phyloP scores from a whole-genome alignment of 2,888 invertebrate species.

The Eumacrocentrus americanus region DNA sequence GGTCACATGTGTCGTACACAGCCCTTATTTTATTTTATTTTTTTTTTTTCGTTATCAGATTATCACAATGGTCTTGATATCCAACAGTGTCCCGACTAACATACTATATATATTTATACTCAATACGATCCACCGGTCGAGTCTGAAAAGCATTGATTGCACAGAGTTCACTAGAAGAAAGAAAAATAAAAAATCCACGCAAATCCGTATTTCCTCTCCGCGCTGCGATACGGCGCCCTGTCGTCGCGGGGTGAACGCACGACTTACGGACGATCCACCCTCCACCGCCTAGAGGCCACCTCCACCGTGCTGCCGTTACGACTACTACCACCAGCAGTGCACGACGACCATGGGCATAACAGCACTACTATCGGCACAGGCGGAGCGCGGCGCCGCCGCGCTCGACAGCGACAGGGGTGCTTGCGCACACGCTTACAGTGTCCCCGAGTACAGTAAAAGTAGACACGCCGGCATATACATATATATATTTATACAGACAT shows the following conservation, averaged over 20 bases:
- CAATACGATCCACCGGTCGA: too few species aligned
- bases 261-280: conserved; percentile 57
- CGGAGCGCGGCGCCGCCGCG: conserved; percentile 28
- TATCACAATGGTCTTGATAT: too few species aligned
- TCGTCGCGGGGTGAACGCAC: conserved; percentile 60
- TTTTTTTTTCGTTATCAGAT: too few species aligned
- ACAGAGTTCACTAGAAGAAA: background rate
- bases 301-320: conserved; percentile 42
- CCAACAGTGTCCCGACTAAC: too few species aligned
- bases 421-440: conserved; percentile 33
- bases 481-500: conserved; percentile 2
- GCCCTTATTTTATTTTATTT: too few species aligned
- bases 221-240: conserved; percentile 52
- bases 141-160: too few species aligned
- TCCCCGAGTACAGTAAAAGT: background rate
- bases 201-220: too few species aligned
- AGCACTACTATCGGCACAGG: conserved; percentile 20
- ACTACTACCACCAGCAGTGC: conserved; percentile 29
- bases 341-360: too few species aligned
- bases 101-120: too few species aligned
- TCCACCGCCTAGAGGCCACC: conserved; percentile 51
- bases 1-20: too few species aligned
- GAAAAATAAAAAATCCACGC: background rate
- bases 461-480: background rate
- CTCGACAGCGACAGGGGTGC: conserved; percentile 38